Conservation (phyloP, 2,888 invertebrate species). For the Lycia hirtaria region DNA sequence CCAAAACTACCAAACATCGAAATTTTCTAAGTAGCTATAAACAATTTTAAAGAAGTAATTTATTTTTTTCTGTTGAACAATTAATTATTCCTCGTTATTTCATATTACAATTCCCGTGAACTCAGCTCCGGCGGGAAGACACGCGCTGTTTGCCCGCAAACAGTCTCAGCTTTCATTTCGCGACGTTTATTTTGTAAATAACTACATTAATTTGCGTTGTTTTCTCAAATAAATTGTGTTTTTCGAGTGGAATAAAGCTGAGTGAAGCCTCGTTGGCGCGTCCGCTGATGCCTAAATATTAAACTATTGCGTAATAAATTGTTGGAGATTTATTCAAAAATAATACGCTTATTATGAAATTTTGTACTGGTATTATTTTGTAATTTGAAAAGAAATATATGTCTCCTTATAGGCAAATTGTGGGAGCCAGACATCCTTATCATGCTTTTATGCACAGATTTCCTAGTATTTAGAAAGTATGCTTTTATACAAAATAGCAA, state of each 20-base stretch:
- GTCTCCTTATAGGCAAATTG: too few species aligned
- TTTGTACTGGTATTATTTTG: too few species aligned
- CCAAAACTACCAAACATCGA: too few species aligned
- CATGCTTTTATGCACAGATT: too few species aligned
- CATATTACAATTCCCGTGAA: not conserved
- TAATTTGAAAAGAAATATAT: too few species aligned
- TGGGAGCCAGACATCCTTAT: too few species aligned
- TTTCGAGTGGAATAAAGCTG: conserved; percentile 11
- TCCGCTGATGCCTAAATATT: not conserved
- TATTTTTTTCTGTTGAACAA: not conserved
- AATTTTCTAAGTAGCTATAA: too few species aligned
- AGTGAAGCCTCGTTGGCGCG: not conserved
- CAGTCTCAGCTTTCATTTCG: conserved; percentile 30
- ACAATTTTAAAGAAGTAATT: not conserved
- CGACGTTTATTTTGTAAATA: conserved; percentile 32
- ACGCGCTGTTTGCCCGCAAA: conserved; percentile 18
- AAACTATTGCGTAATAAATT: not conserved
- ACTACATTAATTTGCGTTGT: conserved; percentile 24
- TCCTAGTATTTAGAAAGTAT: too few species aligned
- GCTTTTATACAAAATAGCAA: too few species aligned
- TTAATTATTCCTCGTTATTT: not conserved
- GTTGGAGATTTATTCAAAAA: not conserved
- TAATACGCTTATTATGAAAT: too few species aligned
- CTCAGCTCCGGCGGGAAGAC: not conserved
- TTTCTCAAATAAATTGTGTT: conserved; percentile 20